These are phyloP conservation scores for Eira barbara DNA, from an alignment of 2,113 vertebrate species.

Conservation along the genomic window DNA sequence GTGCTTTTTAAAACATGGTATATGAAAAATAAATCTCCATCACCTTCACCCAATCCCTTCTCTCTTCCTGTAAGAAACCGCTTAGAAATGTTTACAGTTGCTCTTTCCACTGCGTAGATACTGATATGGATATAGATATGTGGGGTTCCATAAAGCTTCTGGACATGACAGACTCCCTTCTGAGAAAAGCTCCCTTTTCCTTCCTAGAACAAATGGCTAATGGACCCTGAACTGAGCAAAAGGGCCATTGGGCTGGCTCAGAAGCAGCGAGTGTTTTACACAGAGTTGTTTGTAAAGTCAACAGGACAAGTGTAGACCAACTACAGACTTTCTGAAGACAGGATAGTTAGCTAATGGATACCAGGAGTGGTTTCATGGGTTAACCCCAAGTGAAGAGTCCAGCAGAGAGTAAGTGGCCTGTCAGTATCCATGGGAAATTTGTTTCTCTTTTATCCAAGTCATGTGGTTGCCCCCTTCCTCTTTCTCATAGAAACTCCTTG, in stretches of 20 bases:
- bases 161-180: neutral
- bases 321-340: neutral
- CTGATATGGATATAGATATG: neutral
- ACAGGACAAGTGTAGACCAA: neutral
- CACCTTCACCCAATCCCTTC: neutral
- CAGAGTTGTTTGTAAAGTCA: neutral
- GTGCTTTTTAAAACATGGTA: slow-evolving; percentile 9
- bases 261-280: neutral
- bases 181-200: neutral
- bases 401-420: neutral
- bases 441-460: neutral
- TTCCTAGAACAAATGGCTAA: neutral
- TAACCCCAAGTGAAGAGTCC: neutral
- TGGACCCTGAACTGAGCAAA: neutral
- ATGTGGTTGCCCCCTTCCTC: neutral
- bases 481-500: neutral
- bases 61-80: neutral
- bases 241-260: neutral
- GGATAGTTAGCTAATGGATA: neutral
- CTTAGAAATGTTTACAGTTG: neutral
- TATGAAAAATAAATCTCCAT: neutral
- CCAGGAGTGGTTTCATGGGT: neutral
- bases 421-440: neutral
- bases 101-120: neutral
- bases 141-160: neutral